Conservation (phyloP, 2,113 vertebrate genomes). For the Struthidea cinerea region DNA sequence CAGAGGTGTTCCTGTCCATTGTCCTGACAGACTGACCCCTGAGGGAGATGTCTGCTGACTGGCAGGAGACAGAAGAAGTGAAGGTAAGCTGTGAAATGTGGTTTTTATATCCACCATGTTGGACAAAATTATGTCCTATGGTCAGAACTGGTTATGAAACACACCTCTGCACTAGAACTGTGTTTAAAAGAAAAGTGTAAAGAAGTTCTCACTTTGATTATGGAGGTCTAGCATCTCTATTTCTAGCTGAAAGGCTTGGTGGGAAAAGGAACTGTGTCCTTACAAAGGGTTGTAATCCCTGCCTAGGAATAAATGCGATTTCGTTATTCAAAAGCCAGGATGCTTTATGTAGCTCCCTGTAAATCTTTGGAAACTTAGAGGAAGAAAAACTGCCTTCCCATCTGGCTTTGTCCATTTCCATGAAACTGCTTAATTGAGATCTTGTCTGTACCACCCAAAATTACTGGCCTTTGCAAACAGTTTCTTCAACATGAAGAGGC, state of each 20-base stretch:
- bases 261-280: background rate
- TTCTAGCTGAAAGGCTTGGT: background rate
- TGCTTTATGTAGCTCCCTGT: background rate
- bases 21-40: too few species aligned
- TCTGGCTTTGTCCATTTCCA: background rate
- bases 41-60: background rate
- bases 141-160: background rate
- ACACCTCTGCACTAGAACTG: fast-evolving
- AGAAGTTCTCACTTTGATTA: background rate
- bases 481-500: background rate
- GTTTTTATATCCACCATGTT: background rate
- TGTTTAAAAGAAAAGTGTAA: background rate
- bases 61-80: background rate
- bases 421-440: background rate
- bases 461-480: background rate
- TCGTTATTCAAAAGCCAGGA: background rate
- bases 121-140: background rate
- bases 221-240: background rate
- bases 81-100: background rate
- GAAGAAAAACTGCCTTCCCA: background rate
- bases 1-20: background rate
- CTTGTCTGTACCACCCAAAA: background rate
- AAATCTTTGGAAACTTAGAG: background rate
- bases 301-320: background rate
- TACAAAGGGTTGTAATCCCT: background rate